A percentile compares a stretch with the other conserved stretches of the same genome.
These are phyloP conservation scores for Dryas iulia DNA, from an alignment of 1,140 invertebrate genomes.

Conservation along the genomic window DNA sequence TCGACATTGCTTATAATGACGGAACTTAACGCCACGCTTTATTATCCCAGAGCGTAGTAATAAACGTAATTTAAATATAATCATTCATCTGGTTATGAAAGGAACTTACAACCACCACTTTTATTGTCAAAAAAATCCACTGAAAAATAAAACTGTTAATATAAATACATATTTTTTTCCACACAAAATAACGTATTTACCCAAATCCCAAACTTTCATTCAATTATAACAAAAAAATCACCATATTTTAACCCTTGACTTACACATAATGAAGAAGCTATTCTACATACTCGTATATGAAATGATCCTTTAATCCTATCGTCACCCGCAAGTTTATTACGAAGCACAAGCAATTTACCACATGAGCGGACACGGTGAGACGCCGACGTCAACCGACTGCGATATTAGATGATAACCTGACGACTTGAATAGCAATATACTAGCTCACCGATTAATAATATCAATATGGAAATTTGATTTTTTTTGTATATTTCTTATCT, in stretches of 20 bases:
- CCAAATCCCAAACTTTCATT: too few relatives aligned
- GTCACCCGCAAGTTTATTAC: slow-evolving; percentile 6
- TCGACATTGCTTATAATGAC: too few relatives aligned
- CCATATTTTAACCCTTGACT: background rate
- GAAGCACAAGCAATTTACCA: slow-evolving; percentile 27
- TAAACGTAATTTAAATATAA: too few relatives aligned
- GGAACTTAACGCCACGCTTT: too few relatives aligned
- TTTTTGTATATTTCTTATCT: too few relatives aligned
- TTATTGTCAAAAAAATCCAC: too few relatives aligned
- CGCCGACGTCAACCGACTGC: slow-evolving; percentile 19
- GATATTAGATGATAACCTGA: slow-evolving; percentile 26
- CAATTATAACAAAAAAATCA: background rate
- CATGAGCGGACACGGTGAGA: slow-evolving; percentile 14
- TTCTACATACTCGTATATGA: slow-evolving; percentile 1
- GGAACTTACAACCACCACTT: too few relatives aligned
- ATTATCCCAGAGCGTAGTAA: too few relatives aligned
- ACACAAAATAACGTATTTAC: too few relatives aligned
- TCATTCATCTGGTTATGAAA: too few relatives aligned
- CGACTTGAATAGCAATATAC: slow-evolving; percentile 8
- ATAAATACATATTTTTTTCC: too few relatives aligned
- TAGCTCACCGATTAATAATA: background rate
- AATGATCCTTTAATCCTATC: slow-evolving; percentile 21
- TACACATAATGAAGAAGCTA: background rate
- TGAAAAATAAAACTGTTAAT: too few relatives aligned
- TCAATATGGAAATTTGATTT: background rate